phyloP scores from a whole-genome alignment of 2,113 vertebrate species.

The Physeter macrocephalus region DNA sequence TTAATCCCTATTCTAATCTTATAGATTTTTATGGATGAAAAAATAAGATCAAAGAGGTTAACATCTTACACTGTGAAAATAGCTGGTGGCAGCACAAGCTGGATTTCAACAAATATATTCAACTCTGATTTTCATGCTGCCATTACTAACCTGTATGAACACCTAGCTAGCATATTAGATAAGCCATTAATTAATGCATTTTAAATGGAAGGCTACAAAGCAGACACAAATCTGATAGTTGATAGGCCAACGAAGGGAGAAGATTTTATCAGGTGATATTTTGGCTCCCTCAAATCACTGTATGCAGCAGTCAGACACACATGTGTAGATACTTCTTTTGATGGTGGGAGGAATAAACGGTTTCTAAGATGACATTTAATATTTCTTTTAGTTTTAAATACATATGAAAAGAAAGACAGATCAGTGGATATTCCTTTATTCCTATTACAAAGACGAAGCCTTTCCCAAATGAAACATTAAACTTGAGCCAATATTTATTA shows the following conservation, averaged over 20 bases:
- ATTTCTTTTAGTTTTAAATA: background rate
- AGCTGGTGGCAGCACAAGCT: background rate
- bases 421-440: background rate
- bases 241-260: background rate
- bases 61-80: background rate
- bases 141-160: background rate
- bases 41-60: background rate
- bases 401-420: background rate
- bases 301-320: background rate
- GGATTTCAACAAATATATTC: slow-evolving; percentile 13
- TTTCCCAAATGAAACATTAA: background rate
- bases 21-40: background rate
- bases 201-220: background rate
- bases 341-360: background rate
- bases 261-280: background rate
- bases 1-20: background rate
- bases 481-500: background rate
- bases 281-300: background rate
- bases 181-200: background rate
- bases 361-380: background rate
- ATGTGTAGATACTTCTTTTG: background rate
- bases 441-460: background rate
- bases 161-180: background rate
- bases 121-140: background rate
- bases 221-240: background rate